Conservation (phyloP, 2,797 vertebrate genomes). For the Yasuhikotakia modesta region DNA sequence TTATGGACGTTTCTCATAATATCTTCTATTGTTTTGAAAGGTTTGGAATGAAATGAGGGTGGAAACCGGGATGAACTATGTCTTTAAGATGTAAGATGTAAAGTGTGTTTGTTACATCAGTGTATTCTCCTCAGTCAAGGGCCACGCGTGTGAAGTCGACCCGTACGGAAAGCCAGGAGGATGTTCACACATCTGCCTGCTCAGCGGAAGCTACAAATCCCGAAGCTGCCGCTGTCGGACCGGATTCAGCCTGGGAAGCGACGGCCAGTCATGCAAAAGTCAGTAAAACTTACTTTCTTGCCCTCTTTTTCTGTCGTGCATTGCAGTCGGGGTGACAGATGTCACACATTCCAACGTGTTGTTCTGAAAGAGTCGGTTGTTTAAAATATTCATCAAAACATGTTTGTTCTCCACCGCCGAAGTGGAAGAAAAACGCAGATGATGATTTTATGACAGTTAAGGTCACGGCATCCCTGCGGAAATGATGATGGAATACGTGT, state of each 20-base stretch:
- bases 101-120: slow-evolving; percentile 36
- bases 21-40: no score
- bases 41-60: no score
- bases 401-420: slow-evolving; percentile 10
- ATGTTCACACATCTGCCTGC: slow-evolving; percentile 92
- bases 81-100: neutral
- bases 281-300: slow-evolving; percentile 68
- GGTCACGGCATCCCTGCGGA: slow-evolving; percentile 11
- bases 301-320: slow-evolving; percentile 8
- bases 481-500: slow-evolving; percentile 32
- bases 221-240: slow-evolving; percentile 92
- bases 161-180: slow-evolving; percentile 84
- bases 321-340: slow-evolving; percentile 3
- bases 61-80: no score
- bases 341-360: neutral
- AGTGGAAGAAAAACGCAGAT: neutral
- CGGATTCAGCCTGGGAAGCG: slow-evolving; percentile 87
- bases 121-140: slow-evolving; percentile 79
- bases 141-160: slow-evolving; percentile 89
- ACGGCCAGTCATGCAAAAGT: slow-evolving; percentile 97
- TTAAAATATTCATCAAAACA: slow-evolving; percentile 5
- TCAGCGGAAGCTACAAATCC: slow-evolving; percentile 93
- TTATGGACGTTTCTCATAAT: no score
- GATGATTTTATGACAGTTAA: slow-evolving; percentile 24
- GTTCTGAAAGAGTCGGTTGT: neutral